Percentiles rank a stretch among this genome's conserved stretches.
phyloP scores from a whole-genome alignment of 1,140 invertebrate species.

The Aphidius gifuensis region DNA sequence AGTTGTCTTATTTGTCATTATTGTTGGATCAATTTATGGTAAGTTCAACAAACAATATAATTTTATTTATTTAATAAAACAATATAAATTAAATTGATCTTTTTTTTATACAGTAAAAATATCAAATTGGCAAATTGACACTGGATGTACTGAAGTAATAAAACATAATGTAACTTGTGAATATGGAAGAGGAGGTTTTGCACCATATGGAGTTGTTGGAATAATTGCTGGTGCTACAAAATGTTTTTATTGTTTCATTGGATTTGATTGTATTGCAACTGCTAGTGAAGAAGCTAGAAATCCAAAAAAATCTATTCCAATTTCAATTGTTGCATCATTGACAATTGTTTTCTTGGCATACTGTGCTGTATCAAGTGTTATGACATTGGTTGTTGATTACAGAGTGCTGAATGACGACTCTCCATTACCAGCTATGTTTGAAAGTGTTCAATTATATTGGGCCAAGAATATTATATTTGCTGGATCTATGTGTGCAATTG shows the following conservation, averaged over 20 bases:
- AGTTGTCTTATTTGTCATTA: slow-evolving; percentile 77
- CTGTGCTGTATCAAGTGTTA: slow-evolving; percentile 73
- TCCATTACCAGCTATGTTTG: slow-evolving; percentile 82
- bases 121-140: too few species aligned
- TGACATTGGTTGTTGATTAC: slow-evolving; percentile 84
- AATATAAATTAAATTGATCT: too few species aligned
- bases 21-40: slow-evolving; percentile 44
- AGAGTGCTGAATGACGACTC: slow-evolving; percentile 70
- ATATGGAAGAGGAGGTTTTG: slow-evolving; percentile 59
- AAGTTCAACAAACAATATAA: neutral
- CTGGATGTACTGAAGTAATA: too few species aligned
- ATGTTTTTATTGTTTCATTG: slow-evolving; percentile 87
- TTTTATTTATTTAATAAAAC: too few species aligned
- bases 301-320: slow-evolving; percentile 74
- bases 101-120: too few species aligned
- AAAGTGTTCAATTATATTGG: slow-evolving; percentile 70
- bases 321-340: slow-evolving; percentile 78
- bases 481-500: slow-evolving; percentile 82
- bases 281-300: slow-evolving; percentile 83
- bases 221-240: slow-evolving; percentile 77
- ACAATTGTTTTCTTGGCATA: slow-evolving; percentile 75
- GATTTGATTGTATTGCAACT: slow-evolving; percentile 84
- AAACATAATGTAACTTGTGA: neutral
- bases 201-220: slow-evolving; percentile 77
- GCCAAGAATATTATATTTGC: slow-evolving; percentile 83